A percentile compares a stretch with the other conserved stretches of the same genome.
Evolutionary conservation across 2,797 vertebrate genomes (phyloP).

Genomic region (Lophotriccus pileatus): DNA sequence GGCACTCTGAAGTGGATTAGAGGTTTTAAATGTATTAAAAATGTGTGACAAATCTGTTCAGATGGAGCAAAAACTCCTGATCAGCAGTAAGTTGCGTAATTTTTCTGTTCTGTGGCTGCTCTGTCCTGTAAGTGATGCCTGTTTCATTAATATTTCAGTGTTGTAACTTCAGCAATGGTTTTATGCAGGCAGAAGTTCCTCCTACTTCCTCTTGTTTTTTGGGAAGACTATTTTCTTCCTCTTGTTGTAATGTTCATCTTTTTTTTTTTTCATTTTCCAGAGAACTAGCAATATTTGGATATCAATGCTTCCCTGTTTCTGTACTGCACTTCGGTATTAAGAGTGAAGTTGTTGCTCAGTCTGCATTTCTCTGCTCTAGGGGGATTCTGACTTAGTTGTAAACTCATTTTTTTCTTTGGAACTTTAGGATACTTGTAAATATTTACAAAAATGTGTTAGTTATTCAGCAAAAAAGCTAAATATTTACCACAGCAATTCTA

Average conservation of each 20-base stretch:
- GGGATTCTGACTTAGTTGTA: not conserved
- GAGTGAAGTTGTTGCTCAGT: not conserved
- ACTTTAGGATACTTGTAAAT: not conserved
- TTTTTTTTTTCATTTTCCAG: not conserved
- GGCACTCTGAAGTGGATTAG: not conserved
- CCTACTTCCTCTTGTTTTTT: not conserved
- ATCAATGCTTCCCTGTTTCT: not conserved
- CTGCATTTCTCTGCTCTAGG: not conserved
- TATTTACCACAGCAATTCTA: not conserved
- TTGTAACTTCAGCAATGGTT: not conserved
- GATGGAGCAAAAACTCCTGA: not conserved
- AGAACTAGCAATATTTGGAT: not conserved
- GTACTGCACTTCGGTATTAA: not conserved
- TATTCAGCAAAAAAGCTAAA: constrained; percentile 11
- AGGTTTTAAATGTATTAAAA: not conserved
- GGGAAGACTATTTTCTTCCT: not conserved
- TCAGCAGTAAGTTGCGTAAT: not conserved
- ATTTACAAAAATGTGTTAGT: not conserved
- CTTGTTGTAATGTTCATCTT: not conserved
- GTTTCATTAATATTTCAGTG: not conserved
- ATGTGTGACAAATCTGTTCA: not conserved
- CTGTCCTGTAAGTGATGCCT: not conserved
- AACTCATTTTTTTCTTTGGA: not conserved
- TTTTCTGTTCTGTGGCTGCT: not conserved
- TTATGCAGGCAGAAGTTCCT: not conserved